Percentiles rank a stretch among this genome's conserved stretches.
Evolutionary conservation across 1,140 invertebrate genomes (phyloP).

Genomic region (Amyelois transitella): DNA sequence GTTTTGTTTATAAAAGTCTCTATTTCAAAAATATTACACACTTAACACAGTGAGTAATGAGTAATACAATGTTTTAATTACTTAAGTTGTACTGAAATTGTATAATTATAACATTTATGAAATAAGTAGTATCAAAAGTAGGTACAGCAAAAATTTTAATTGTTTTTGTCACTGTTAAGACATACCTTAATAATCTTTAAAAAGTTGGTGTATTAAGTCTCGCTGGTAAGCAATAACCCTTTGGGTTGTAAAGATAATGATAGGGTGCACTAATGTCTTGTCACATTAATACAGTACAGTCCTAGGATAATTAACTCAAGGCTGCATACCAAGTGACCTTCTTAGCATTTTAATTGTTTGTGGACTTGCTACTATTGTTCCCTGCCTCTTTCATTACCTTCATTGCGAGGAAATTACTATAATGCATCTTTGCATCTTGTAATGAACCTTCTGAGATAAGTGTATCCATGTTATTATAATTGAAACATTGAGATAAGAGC

Average conservation of each 20-base stretch:
- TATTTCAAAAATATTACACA: not conserved
- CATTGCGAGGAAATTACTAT: not conserved
- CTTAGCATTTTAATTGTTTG: not conserved
- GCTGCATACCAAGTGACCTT: not conserved
- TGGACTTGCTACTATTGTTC: not conserved
- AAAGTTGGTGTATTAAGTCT: too few relatives aligned
- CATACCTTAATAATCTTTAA: too few relatives aligned
- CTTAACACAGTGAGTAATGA: too few relatives aligned
- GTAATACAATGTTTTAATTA: not conserved
- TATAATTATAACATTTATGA: too few relatives aligned
- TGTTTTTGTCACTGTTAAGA: too few relatives aligned
- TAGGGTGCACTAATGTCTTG: conserved; percentile 1
- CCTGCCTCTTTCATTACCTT: not conserved
- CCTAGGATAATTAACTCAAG: conserved; percentile 1
- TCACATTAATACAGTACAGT: not conserved
- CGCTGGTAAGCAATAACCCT: too few relatives aligned
- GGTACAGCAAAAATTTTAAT: too few relatives aligned
- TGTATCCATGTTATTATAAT: too few relatives aligned
- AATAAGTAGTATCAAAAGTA: too few relatives aligned
- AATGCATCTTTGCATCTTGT: not conserved
- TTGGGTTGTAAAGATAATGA: not conserved
- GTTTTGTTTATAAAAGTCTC: not conserved
- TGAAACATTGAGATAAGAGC: too few relatives aligned
- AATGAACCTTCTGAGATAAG: not conserved
- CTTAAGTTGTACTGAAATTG: too few relatives aligned